Base-by-base conservation (phyloP, 2,797 vertebrate species). In the Bovichtus variegatus region DNA sequence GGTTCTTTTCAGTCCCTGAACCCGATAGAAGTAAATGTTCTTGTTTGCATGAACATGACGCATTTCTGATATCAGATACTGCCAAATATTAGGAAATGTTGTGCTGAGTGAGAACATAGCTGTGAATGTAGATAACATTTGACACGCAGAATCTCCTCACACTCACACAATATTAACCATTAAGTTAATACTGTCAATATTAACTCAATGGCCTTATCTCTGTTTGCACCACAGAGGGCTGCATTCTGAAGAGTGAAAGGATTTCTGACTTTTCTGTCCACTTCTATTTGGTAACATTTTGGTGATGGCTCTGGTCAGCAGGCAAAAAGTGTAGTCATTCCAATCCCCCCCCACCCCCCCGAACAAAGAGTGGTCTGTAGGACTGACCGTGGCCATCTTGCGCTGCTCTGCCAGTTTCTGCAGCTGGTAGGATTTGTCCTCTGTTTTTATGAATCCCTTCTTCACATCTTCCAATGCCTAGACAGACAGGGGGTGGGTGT, bases 341-440 rank as follows among this genome's bases (percentile, higher is more conserved):
- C 70, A 38, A 47, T 62, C 53, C 71, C 83, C 51, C 57, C 69
- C 76, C 67, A 0, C 82, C 51, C 57, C 69, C 75, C 67, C 0
- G 54, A 85, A 94, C 93, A 94, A 93, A 94, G 93, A 88, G 66
- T 58, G 78, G 89, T 87, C 73, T 94, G 92, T 94, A 80, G 87
- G 78, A 90, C 96, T 94, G 92, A 99, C 98, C 97, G 97, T 98
- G 88, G 97, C 95, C 96, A 98, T 98, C 94, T 99, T 99, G 77
- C 95, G 96, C 93, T 99, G 98, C 95, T 99, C 98, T n/a, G 96
- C 96, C 63, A 99, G 96, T 87, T 98, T 99, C 96, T 99, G 98
- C 73, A 99, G 92, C 91, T 99, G 98, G 93, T 99, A 99, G 82
- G 98, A 97, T 90, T 98, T 98, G 91, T 99, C 98, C 80, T 97